These are phyloP conservation scores for Drosophila conformis DNA, from an alignment of 2,888 invertebrate genomes.

Conservation along the genomic window DNA sequence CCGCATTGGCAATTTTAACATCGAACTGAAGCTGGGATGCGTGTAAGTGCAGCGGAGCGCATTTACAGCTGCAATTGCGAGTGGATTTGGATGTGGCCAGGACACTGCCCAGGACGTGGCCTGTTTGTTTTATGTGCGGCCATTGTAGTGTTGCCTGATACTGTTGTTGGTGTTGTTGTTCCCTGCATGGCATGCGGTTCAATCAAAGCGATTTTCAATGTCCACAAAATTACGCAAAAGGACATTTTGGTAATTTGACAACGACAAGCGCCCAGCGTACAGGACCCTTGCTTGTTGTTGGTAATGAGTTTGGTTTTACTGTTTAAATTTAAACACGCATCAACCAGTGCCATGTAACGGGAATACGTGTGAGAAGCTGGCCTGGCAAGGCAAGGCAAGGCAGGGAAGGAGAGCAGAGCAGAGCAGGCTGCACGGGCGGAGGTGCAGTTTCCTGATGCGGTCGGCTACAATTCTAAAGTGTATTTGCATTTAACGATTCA, in stretches of 20 bases:
- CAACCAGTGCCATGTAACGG: constrained; percentile 27
- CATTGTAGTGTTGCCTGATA: constrained; percentile 61
- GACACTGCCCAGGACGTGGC: constrained; percentile 53
- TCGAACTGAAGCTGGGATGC: constrained; percentile 51
- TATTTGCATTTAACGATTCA: constrained; percentile 82
- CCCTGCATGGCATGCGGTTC: constrained; percentile 74
- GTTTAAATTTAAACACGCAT: constrained; percentile 74
- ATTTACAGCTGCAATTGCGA: constrained; percentile 75
- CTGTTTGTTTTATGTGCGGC: constrained; percentile 80
- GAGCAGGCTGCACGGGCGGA: neutral
- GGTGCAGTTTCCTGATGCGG: constrained; percentile 45
- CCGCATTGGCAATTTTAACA: constrained; percentile 57
- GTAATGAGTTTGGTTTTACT: constrained; percentile 81
- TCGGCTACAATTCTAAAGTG: constrained; percentile 79
- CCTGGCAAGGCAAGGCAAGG: neutral
- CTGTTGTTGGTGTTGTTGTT: constrained; percentile 35
- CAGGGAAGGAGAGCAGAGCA: neutral
- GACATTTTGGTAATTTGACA: constrained; percentile 81
- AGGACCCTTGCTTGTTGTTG: constrained; percentile 68
- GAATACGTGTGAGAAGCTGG: constrained; percentile 9
- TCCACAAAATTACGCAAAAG: constrained; percentile 81
- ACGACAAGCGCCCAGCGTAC: constrained; percentile 47
- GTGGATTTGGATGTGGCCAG: constrained; percentile 70
- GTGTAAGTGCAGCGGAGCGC: constrained; percentile 78
- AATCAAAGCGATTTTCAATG: constrained; percentile 82